Evolutionary conservation across 2,888 invertebrate genomes (phyloP).

Genomic region (Plagodis pulveraria): DNA sequence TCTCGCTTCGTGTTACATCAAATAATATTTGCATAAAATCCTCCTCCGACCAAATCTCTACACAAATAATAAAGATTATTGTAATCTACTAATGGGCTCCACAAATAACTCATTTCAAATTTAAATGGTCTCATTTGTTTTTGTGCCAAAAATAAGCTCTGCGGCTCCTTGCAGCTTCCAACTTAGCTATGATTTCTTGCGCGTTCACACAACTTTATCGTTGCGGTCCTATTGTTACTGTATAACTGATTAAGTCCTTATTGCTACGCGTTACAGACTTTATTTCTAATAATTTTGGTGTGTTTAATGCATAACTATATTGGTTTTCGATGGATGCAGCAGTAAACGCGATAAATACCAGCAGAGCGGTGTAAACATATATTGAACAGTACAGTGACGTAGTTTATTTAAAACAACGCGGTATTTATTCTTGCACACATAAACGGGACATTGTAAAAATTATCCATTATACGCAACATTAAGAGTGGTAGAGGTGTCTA

Average conservation of each 20-base stretch:
- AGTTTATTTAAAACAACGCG: background rate
- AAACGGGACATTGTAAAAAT: background rate
- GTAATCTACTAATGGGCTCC: conserved; percentile 28
- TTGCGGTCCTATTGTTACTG: conserved; percentile 13
- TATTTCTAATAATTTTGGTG: conserved; percentile 1
- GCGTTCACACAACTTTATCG: conserved; percentile 38
- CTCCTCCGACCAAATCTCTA: background rate
- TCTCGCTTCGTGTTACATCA: no score
- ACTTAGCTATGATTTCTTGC: conserved; percentile 61
- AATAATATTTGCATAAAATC: conserved; percentile 3
- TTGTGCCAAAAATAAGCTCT: conserved; percentile 63
- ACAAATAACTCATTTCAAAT: conserved; percentile 47
- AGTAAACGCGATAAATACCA: conserved; percentile 59
- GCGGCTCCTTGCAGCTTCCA: conserved; percentile 46
- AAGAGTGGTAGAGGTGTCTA: no score
- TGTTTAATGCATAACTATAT: conserved; percentile 1
- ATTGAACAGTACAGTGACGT: conserved; percentile 1
- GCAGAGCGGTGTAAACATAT: conserved; percentile 7
- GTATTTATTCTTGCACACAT: background rate
- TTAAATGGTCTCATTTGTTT: conserved; percentile 61
- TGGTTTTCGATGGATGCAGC: conserved; percentile 42
- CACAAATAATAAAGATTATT: conserved; percentile 10
- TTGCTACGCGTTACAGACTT: background rate
- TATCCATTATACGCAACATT: no score
- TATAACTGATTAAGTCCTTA: background rate